A percentile compares a stretch with the other conserved stretches of the same genome.
phyloP scores from a whole-genome alignment of 2,113 vertebrate genomes.

The Eudyptes chrysolophus region DNA sequence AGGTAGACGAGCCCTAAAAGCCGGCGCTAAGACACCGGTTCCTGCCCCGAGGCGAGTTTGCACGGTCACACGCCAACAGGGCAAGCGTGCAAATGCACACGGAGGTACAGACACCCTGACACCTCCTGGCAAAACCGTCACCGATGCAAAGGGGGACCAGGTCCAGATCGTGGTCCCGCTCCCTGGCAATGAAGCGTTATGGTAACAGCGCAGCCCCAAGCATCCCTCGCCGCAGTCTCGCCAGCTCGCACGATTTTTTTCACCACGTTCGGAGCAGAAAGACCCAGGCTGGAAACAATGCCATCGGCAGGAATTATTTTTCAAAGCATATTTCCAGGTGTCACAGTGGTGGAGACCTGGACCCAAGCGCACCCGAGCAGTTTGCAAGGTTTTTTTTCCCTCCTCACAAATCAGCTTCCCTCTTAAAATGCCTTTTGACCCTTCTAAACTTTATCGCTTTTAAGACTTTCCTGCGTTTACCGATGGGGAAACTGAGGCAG shows the following conservation, averaged over 20 bases:
- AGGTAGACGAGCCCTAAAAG: rapidly evolving
- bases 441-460: rapidly evolving
- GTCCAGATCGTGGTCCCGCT: rapidly evolving
- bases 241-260: rapidly evolving
- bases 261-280: rapidly evolving
- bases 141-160: background rate
- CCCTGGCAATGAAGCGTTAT: rapidly evolving
- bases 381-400: no score
- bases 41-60: background rate
- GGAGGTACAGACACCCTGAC: background rate
- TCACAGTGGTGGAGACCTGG: rapidly evolving
- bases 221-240: rapidly evolving
- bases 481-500: background rate
- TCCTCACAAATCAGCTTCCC: background rate
- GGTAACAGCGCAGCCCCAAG: background rate
- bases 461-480: rapidly evolving
- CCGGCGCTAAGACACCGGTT: rapidly evolving
- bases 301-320: background rate
- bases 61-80: rapidly evolving
- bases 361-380: rapidly evolving
- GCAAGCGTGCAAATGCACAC: rapidly evolving
- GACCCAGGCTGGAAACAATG: background rate
- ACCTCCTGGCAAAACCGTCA: background rate
- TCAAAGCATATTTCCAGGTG: background rate
- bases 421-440: background rate